These are phyloP conservation scores for Drosophila mayaguana DNA, from an alignment of 2,888 invertebrate species.

Conservation along the genomic window DNA sequence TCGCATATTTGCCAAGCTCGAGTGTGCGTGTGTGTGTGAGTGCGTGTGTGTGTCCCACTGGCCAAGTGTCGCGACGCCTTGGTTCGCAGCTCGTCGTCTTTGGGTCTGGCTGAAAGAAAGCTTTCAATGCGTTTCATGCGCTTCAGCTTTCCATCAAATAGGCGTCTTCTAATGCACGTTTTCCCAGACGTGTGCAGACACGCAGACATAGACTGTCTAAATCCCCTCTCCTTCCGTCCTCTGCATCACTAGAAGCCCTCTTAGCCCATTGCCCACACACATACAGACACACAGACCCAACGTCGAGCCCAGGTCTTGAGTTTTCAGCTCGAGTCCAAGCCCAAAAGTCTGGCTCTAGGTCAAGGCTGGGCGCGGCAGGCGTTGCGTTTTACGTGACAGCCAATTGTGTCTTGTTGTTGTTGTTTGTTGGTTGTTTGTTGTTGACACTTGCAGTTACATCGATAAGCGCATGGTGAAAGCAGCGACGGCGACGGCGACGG, in stretches of 20 bases:
- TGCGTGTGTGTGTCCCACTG: slow-evolving; percentile 23
- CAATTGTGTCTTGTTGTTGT: slow-evolving; percentile 27
- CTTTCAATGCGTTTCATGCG: slow-evolving; percentile 21
- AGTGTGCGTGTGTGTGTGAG: not conserved
- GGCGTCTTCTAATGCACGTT: slow-evolving; percentile 42
- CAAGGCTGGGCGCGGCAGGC: slow-evolving; percentile 81
- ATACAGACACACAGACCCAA: slow-evolving; percentile 1
- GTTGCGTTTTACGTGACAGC: slow-evolving; percentile 70
- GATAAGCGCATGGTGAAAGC: slow-evolving; percentile 60
- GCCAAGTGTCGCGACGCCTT: slow-evolving; percentile 21
- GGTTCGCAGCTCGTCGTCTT: not conserved
- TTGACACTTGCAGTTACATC: slow-evolving; percentile 66
- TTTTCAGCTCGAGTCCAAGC: slow-evolving; percentile 15
- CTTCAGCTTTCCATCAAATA: slow-evolving; percentile 44
- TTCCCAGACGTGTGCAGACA: slow-evolving; percentile 54
- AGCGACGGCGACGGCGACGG: slow-evolving; percentile 24
- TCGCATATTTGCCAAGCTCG: slow-evolving; percentile 14
- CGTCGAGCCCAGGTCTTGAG: slow-evolving; percentile 2
- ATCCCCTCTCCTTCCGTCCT: not conserved
- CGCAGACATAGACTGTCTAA: slow-evolving; percentile 12
- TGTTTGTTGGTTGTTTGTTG: slow-evolving; percentile 35
- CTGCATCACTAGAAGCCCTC: slow-evolving; percentile 7
- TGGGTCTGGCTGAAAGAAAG: slow-evolving; percentile 32
- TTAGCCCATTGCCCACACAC: not conserved
- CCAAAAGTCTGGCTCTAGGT: slow-evolving; percentile 73